These are phyloP conservation scores for Thumatha senex DNA, from an alignment of 2,888 invertebrate species.

Conservation along the genomic window DNA sequence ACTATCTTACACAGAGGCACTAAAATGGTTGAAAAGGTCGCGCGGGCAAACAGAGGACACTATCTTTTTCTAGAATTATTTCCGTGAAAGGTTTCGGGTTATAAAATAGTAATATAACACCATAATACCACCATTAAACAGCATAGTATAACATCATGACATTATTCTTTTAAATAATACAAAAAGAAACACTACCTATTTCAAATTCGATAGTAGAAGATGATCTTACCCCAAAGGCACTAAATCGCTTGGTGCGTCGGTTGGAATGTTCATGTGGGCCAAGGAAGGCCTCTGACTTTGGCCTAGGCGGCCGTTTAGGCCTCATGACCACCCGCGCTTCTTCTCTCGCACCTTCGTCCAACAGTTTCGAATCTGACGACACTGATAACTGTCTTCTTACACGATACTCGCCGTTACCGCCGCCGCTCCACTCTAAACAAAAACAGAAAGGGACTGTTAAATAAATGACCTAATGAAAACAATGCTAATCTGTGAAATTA, in stretches of 20 bases:
- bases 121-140: too few relatives aligned
- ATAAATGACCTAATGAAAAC: too few relatives aligned
- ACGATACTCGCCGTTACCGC: slow-evolving; percentile 88
- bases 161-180: too few relatives aligned
- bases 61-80: too few relatives aligned
- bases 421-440: slow-evolving; percentile 89
- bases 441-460: slow-evolving; percentile 16
- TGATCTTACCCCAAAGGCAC: slow-evolving; percentile 95
- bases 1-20: too few relatives aligned
- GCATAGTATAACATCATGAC: too few relatives aligned
- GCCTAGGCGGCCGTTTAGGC: slow-evolving; percentile 96
- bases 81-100: too few relatives aligned
- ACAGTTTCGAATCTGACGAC: slow-evolving; percentile 95
- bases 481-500: background rate
- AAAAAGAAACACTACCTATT: too few relatives aligned
- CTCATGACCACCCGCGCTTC: slow-evolving; percentile 94
- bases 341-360: slow-evolving; percentile 95
- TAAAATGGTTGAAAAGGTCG: too few relatives aligned
- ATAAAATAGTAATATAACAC: too few relatives aligned
- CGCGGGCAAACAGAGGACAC: too few relatives aligned
- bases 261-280: slow-evolving; percentile 89
- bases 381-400: slow-evolving; percentile 95
- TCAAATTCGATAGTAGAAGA: too few relatives aligned
- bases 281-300: slow-evolving; percentile 97
- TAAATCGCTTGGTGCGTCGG: slow-evolving; percentile 95